Evolutionary conservation across 1,140 invertebrate genomes (phyloP).

Genomic region (Magallana ariakensis): DNA sequence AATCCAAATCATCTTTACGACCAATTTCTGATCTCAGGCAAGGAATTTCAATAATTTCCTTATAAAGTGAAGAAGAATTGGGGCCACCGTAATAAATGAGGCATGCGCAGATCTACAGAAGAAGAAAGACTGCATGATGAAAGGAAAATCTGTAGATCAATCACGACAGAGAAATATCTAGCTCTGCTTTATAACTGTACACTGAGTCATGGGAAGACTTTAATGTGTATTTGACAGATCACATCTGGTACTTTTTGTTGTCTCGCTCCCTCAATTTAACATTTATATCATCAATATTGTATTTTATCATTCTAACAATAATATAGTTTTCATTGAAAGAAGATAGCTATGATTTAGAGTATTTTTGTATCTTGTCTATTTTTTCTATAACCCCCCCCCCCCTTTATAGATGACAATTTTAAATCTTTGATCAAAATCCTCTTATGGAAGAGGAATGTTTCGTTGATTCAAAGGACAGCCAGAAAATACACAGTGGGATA

Average conservation of each 20-base stretch:
- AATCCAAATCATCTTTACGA: constrained; percentile 31
- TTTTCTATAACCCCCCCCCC: too few relatives aligned
- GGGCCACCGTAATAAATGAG: constrained; percentile 1
- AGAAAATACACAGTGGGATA: constrained; percentile 5
- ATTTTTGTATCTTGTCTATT: too few relatives aligned
- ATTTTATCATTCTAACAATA: too few relatives aligned
- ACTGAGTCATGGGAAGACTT: background rate
- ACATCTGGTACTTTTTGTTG: background rate
- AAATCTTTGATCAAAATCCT: too few relatives aligned
- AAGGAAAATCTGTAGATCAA: background rate
- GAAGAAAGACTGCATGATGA: background rate
- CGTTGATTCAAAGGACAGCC: background rate
- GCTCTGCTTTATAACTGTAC: background rate
- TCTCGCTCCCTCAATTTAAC: too few relatives aligned
- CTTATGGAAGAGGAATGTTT: background rate
- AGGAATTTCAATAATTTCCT: constrained; percentile 5
- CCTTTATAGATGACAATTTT: too few relatives aligned
- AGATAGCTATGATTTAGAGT: too few relatives aligned
- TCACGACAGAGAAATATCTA: background rate
- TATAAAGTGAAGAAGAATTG: background rate
- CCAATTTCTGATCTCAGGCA: constrained; percentile 5
- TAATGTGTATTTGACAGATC: background rate
- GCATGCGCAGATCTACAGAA: background rate
- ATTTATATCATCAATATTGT: too few relatives aligned
- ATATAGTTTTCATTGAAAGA: too few relatives aligned